Evolutionary conservation across 2,113 vertebrate genomes (phyloP), one percentile per base, ranked within the genome.

Genomic region (Ochotona princeps): DNA sequence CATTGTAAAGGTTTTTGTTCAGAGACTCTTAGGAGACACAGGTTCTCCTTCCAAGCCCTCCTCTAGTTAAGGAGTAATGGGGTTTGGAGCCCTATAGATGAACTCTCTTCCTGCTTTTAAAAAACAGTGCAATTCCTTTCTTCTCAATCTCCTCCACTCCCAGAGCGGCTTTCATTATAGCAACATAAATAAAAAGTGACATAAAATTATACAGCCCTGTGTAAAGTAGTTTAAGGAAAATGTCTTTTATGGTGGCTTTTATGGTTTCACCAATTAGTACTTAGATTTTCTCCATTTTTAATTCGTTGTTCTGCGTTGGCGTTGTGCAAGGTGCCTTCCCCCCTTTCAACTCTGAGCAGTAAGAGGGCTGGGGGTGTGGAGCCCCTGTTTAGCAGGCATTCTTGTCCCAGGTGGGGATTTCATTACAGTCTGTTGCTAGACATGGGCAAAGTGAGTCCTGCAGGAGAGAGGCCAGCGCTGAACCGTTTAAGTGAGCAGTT

Each of bases 141-240:
- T 94, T 94, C 81, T 86, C 83, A 44, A 87, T 80, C 60, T 90
- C 89, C 54, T 84, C 57, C 51, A 85, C 91, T 95, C 94, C 76
- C 85, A 89, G 91, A 61, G 72, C 76, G 78, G 84, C 65, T 96
- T 97, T 89, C 26, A 35, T 94, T 94, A 93, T 76, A 65, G 97
- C 97, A 95, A 96, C 94, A 95, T 96, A 97, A 98, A 97, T 97
- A 97, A 96, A 96, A 97, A 92, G 94, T 97, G 94, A 94, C 95
- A 96, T 96, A 96, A 97, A 97, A 95, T 97, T 92, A 96, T 93
- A 97, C 66, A 97, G 69, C 96, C 96, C 61, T 76, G 91, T 96
- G 95, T 95, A 97, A 96, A 96, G 95, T 85, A 92, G 76, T 95
- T 95, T 94, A 91, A 97, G 89, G 90, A 87, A 97, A 97, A 97